Percentiles rank a stretch among this genome's conserved stretches.
phyloP scores from a whole-genome alignment of 2,888 invertebrate species.

The Morpho deidamia region DNA sequence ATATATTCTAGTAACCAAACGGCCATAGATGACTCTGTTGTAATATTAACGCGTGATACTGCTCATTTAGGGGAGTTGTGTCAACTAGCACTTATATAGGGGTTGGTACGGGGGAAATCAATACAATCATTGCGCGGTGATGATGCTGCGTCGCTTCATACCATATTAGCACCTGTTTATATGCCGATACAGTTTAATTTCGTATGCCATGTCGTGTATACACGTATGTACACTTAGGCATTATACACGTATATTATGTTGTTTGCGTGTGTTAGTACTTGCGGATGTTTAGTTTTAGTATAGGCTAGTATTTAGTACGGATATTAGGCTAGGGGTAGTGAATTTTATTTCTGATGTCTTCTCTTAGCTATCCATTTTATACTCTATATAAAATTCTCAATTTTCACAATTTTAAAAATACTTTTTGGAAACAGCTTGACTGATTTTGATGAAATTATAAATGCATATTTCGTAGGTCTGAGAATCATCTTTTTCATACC shows the following conservation, averaged over 20 bases:
- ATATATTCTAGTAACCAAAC: no score
- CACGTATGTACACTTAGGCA: not conserved
- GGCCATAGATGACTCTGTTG: not conserved
- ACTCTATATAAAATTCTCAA: no score
- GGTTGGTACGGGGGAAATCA: conserved; percentile 50
- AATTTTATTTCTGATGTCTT: no score
- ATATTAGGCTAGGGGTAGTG: no score
- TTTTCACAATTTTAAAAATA: no score
- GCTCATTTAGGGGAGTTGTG: conserved; percentile 22
- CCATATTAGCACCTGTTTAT: not conserved
- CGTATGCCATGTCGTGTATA: not conserved
- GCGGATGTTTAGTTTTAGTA: no score
- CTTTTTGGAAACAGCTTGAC: no score
- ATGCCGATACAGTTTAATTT: not conserved
- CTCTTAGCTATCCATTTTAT: no score
- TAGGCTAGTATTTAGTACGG: no score
- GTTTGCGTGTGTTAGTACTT: not conserved
- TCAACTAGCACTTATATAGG: conserved; percentile 29
- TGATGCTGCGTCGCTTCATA: conserved; percentile 39
- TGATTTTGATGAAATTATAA: no score
- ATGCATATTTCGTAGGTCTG: no score
- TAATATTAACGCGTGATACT: conserved; percentile 20
- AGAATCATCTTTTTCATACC: no score
- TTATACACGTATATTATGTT: not conserved
- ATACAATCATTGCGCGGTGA: conserved; percentile 70